Conservation (phyloP, 2,797 vertebrate species). For the Agapornis canus region DNA sequence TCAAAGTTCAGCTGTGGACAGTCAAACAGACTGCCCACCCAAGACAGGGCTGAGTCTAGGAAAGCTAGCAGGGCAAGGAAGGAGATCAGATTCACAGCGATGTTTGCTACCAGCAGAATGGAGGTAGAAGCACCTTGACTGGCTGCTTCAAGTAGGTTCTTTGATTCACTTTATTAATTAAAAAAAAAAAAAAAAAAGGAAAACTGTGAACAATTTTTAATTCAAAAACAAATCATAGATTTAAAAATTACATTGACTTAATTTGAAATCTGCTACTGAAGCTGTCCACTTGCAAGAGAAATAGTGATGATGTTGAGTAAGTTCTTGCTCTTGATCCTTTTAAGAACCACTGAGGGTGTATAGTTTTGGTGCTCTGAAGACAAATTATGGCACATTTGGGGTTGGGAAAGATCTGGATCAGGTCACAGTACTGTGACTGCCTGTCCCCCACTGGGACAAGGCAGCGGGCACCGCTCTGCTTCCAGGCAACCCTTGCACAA, state of each 20-base stretch:
- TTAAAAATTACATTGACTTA: neutral
- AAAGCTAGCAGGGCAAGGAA: slow-evolving; percentile 86
- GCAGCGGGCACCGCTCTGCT: neutral
- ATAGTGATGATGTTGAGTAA: neutral
- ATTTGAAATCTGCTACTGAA: neutral
- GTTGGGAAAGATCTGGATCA: neutral
- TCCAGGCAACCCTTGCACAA: neutral
- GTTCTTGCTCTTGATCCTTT: neutral
- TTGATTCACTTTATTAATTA: slow-evolving; percentile 73
- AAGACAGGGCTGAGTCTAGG: slow-evolving; percentile 82
- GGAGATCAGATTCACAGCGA: slow-evolving; percentile 82
- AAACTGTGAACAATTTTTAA: neutral
- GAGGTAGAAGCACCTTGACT: slow-evolving; percentile 82
- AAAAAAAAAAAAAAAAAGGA: neutral
- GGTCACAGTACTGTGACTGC: neutral
- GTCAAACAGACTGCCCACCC: slow-evolving; percentile 86
- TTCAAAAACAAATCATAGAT: neutral
- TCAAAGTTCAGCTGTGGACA: slow-evolving; percentile 87
- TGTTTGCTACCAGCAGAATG: slow-evolving; percentile 80
- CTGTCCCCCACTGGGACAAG: neutral
- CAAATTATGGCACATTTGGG: neutral
- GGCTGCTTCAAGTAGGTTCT: slow-evolving; percentile 85
- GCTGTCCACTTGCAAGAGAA: neutral
- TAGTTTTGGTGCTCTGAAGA: neutral
- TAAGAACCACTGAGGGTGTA: neutral